Evolutionary conservation across 2,113 vertebrate species (phyloP).

Genomic region (Baryphthengus martii): DNA sequence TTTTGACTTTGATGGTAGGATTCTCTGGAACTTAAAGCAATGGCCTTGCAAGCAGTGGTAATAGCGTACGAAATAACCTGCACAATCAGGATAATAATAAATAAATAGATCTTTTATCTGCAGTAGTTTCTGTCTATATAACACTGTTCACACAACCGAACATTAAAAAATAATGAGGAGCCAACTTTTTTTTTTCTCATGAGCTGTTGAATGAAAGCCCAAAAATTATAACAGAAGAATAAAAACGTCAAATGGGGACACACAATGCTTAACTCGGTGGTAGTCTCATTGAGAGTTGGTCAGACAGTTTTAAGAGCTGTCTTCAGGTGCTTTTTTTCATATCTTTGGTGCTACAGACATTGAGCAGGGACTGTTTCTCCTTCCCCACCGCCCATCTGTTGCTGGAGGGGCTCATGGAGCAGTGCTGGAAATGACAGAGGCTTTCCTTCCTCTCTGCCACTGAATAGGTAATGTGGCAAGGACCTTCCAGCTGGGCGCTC

Average conservation of each 20-base stretch:
- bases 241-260: not conserved
- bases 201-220: not conserved
- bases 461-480: not conserved
- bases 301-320: not conserved
- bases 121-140: not conserved
- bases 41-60: not conserved
- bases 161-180: not conserved
- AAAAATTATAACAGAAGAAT: not conserved
- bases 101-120: not conserved
- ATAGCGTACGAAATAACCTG: not conserved
- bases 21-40: not conserved
- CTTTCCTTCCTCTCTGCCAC: too few species aligned
- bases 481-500: not conserved
- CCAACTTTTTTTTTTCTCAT: not conserved
- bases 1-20: not conserved
- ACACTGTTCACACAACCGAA: not conserved
- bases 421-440: fast-evolving
- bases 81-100: not conserved
- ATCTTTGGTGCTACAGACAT: not conserved
- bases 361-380: not conserved
- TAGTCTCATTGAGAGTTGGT: not conserved
- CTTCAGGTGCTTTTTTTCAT: not conserved
- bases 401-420: not conserved
- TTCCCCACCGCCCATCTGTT: not conserved
- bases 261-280: fast-evolving